A percentile compares a stretch with the other conserved stretches of the same genome.
Evolutionary conservation across 2,888 invertebrate species (phyloP).

Genomic region (Theodoxus fluviatilis): DNA sequence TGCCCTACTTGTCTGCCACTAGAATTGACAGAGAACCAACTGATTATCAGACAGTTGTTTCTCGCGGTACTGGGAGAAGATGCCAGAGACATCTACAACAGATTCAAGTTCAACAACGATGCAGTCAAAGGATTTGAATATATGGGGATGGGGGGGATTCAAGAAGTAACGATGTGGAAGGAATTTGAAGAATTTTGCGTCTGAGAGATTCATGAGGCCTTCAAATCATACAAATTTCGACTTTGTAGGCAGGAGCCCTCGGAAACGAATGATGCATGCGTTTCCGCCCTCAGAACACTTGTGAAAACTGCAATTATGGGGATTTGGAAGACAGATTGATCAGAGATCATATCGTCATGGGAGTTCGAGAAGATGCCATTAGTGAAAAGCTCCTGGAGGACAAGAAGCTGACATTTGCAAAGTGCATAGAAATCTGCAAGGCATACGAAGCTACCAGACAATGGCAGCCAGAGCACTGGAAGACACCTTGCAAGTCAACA

Average conservation of each 20-base stretch:
- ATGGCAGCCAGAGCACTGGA: not conserved
- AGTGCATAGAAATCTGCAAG: slow-evolving; percentile 14
- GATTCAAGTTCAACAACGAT: not conserved
- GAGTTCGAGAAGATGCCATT: not conserved
- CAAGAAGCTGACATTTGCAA: slow-evolving; percentile 10
- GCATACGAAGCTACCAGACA: slow-evolving; percentile 17
- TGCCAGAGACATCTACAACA: not conserved
- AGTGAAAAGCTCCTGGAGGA: slow-evolving; percentile 21
- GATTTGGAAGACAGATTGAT: slow-evolving; percentile 21
- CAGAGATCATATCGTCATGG: slow-evolving; percentile 10
- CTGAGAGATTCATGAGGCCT: slow-evolving; percentile 14
- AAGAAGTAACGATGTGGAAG: slow-evolving; percentile 5
- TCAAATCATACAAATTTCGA: slow-evolving; percentile 22
- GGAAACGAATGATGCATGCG: slow-evolving; percentile 13
- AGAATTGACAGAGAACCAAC: not conserved
- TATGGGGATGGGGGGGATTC: too few species aligned
- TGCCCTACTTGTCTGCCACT: not conserved
- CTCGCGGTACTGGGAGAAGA: not conserved
- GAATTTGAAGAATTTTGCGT: slow-evolving; percentile 24
- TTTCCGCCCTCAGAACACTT: slow-evolving; percentile 2
- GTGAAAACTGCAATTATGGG: slow-evolving; percentile 20
- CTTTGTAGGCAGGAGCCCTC: not conserved
- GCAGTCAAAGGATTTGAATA: too few species aligned
- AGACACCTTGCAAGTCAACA: not conserved
- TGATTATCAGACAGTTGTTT: not conserved